Conservation (phyloP, 2,888 invertebrate species). For the Drosophila picticornis region DNA sequence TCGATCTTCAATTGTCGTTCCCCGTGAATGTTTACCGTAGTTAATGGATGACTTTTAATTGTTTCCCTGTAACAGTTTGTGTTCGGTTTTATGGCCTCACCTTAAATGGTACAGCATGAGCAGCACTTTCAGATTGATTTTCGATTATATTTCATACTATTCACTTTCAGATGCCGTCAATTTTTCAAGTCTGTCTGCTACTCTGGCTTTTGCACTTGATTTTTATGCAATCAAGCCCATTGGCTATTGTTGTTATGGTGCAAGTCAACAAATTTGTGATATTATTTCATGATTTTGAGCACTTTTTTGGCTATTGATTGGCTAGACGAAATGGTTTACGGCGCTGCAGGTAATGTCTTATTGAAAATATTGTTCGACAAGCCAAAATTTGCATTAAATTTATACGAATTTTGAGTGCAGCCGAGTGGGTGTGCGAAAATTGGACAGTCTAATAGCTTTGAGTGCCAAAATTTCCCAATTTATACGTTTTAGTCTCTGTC, state of each 20-base stretch:
- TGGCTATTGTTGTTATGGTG: slow-evolving; percentile 33
- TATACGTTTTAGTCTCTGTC: background rate
- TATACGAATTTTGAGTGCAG: slow-evolving; percentile 14
- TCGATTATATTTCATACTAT: slow-evolving; percentile 33
- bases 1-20: slow-evolving; percentile 21
- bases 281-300: slow-evolving; percentile 33
- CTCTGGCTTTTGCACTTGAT: slow-evolving; percentile 38
- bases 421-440: background rate
- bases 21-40: slow-evolving; percentile 45
- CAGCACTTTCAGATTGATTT: slow-evolving; percentile 55
- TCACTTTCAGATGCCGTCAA: slow-evolving; percentile 44
- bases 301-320: slow-evolving; percentile 28
- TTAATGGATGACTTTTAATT: slow-evolving; percentile 68
- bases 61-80: slow-evolving; percentile 54
- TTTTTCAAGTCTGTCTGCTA: slow-evolving; percentile 18
- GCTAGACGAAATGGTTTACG: slow-evolving; percentile 12
- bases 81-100: slow-evolving; percentile 43
- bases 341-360: slow-evolving; percentile 35
- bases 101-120: slow-evolving; percentile 45
- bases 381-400: slow-evolving; percentile 32
- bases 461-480: background rate
- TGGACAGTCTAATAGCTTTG: background rate
- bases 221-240: slow-evolving; percentile 54
- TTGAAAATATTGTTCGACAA: slow-evolving; percentile 21
- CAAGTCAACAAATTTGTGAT: slow-evolving; percentile 38